Percentiles rank a stretch among this genome's conserved stretches.
phyloP scores from a whole-genome alignment of 1,140 invertebrate species.

The Zaprionus taronus region DNA sequence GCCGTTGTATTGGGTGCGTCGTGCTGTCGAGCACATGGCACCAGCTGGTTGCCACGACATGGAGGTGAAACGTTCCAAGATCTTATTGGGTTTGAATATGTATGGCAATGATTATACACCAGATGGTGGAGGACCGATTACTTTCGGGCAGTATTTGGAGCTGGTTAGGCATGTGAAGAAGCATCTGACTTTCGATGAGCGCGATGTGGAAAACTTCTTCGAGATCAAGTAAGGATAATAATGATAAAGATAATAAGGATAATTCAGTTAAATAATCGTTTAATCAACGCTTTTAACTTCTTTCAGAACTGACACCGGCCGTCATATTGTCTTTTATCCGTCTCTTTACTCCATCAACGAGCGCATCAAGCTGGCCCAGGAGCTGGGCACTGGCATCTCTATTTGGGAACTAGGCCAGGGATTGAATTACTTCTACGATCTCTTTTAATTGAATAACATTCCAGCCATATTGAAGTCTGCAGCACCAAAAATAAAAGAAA shows the following conservation, averaged over 20 bases:
- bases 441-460: conserved; percentile 87
- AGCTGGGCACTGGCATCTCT: conserved; percentile 93
- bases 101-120: conserved; percentile 95
- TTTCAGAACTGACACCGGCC: conserved; percentile 86
- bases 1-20: conserved; percentile 92
- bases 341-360: conserved; percentile 93
- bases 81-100: conserved; percentile 96
- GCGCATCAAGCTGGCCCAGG: conserved; percentile 91
- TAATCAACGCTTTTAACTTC: not conserved
- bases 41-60: conserved; percentile 86
- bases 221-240: conserved; percentile 90
- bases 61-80: conserved; percentile 89
- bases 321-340: conserved; percentile 94
- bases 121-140: conserved; percentile 90
- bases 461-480: conserved; percentile 3
- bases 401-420: conserved; percentile 99
- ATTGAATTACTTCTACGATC: conserved; percentile 97
- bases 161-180: conserved; percentile 89
- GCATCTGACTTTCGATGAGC: conserved; percentile 91
- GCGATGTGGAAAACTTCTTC: conserved; percentile 93
- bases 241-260: not conserved
- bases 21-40: conserved; percentile 90
- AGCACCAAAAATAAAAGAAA: conserved; percentile 19
- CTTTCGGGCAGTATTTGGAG: conserved; percentile 91
- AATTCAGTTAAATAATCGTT: not conserved